A percentile compares a stretch with the other conserved stretches of the same genome.
Conservation (phyloP, 2,113 vertebrate species). For the Zingel zingel region DNA sequence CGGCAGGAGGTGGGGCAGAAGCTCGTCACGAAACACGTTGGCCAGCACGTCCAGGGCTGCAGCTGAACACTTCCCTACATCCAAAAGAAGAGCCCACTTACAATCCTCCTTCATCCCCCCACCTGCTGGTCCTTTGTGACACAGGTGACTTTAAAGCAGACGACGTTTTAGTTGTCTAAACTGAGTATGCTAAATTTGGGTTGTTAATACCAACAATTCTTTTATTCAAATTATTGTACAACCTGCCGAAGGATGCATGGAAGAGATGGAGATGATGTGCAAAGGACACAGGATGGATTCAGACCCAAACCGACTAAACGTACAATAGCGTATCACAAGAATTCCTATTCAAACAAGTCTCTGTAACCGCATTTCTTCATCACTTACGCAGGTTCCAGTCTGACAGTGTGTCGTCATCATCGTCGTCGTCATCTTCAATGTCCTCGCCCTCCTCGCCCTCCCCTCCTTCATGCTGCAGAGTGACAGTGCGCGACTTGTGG, state of each 20-base stretch:
- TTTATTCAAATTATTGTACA: neutral
- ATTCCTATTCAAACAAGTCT: neutral
- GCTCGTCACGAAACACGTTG: constrained; percentile 95
- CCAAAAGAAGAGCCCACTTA: neutral
- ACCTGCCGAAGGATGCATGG: neutral
- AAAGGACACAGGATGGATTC: neutral
- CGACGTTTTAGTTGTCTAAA: neutral
- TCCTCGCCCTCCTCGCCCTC: constrained; percentile 89
- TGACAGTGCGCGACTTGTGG: constrained; percentile 96
- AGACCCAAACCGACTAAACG: neutral
- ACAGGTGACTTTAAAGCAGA: neutral
- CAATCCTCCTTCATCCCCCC: too few relatives aligned
- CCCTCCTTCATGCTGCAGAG: constrained; percentile 93
- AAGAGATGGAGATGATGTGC: neutral
- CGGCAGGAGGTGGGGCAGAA: constrained; percentile 93
- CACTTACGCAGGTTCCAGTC: constrained; percentile 96
- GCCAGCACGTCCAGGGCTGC: constrained; percentile 94
- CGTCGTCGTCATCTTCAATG: constrained; percentile 90
- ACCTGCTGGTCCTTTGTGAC: neutral
- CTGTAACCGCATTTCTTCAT: neutral
- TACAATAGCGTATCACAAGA: too few relatives aligned
- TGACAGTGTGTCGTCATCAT: constrained; percentile 90
- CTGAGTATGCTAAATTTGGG: neutral
- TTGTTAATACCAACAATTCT: neutral
- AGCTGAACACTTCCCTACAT: constrained; percentile 92